Evolutionary conservation across 2,888 invertebrate genomes (phyloP).

Genomic region (Idaea dimidiata): DNA sequence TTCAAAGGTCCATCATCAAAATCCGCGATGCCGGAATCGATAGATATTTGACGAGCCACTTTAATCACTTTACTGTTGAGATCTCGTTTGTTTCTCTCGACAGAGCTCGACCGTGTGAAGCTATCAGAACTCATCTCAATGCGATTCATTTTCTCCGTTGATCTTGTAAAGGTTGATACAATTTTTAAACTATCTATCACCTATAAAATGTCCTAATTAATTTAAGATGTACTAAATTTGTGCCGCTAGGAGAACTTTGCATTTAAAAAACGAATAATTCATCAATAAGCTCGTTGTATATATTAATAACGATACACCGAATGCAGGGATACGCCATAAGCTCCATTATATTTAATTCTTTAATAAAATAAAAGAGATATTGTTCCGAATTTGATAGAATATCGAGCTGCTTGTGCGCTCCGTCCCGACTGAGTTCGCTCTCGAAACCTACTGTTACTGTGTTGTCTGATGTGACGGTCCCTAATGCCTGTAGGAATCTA

Average conservation of each 20-base stretch:
- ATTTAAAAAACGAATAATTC: constrained; percentile 8
- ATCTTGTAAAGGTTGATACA: constrained; percentile 40
- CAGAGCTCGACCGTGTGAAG: constrained; percentile 42
- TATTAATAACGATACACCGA: constrained; percentile 18
- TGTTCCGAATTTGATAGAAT: constrained; percentile 8
- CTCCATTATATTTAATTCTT: constrained; percentile 13
- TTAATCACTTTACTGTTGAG: constrained; percentile 16
- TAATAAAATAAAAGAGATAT: constrained; percentile 4
- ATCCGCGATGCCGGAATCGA: constrained; percentile 51
- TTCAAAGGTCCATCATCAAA: constrained; percentile 32
- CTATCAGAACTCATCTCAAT: constrained; percentile 34
- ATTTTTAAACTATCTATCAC: constrained; percentile 15
- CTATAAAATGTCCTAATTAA: constrained; percentile 6
- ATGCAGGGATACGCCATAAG: constrained; percentile 13
- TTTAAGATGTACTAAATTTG: constrained; percentile 12
- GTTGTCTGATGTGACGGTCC: not conserved
- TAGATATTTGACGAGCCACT: constrained; percentile 38
- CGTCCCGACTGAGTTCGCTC: constrained; percentile 26
- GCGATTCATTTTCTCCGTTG: constrained; percentile 33
- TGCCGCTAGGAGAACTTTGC: constrained; percentile 15
- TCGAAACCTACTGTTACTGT: constrained; percentile 28
- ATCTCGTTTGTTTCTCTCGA: constrained; percentile 31
- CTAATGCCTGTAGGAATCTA: not conserved
- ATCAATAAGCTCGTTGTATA: constrained; percentile 14
- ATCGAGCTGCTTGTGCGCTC: constrained; percentile 26